Evolutionary conservation across 2,113 vertebrate species (phyloP), one percentile per base, ranked within the genome.

Genomic region (Neogobius melanostomus): DNA sequence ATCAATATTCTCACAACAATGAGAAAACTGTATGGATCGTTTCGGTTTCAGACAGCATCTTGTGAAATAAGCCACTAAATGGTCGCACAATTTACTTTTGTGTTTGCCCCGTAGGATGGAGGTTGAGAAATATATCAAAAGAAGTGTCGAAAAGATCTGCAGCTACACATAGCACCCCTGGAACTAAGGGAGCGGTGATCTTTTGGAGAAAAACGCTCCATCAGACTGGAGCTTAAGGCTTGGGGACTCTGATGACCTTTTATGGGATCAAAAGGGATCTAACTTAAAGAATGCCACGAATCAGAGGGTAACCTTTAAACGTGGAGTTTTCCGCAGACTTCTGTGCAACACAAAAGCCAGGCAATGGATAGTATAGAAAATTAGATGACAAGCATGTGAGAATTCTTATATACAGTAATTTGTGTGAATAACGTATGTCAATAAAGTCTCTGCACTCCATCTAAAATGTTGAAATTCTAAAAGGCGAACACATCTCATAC

Each of bases 151-250:
- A 61, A n/a, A 9, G 12, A 8, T 12, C 59, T 44, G 36, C 12
- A 44, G 36, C 28, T 36, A 36, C 28, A 36, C 42, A 61, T 44
- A 45, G 4, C 14, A 10, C 42, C 9, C 15, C 15, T 4, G 36
- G 42, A 42, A 42, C 59, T 10, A 14, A 44, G 59, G 59, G 59
- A 61, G 42, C 42, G 7, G 59, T 45, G 59, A 61, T 61, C 59
- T 61, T 61, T 45, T n/a, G 54, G 42, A 61, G 59, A 44, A 61
- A 61, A 61, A 61, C 16, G 59, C 59, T 61, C 59, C 43, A 61
- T 61, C 59, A 61, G 59, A 61, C 59, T 16, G 59, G 3, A n/a
- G 59, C 59, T 61, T 61, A 43, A 61, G 42, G 59, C 59, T 44
- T 8, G 44, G 42, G 59, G 59, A 61, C 59, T 61, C 7, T 14